Base-by-base conservation (phyloP, 2,888 invertebrate species). In the Pterostichus niger region DNA sequence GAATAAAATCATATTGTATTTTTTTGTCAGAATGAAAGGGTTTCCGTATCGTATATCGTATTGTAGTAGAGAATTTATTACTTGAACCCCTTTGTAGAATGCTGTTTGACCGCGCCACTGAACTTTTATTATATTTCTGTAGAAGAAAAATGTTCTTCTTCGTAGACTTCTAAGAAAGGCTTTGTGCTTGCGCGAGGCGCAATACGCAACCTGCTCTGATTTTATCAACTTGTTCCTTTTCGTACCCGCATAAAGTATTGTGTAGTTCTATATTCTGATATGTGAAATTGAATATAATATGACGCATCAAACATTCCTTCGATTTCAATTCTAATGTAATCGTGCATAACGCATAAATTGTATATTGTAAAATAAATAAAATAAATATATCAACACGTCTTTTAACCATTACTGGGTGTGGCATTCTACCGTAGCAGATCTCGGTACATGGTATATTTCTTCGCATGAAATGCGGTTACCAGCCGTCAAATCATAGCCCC, bases 41-140 rank as follows among this genome's bases (percentile, higher is more conserved):
- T 52, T 80, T 80, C 49, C 49, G 46, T 68, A 64, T 52, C 64
- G 40, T 52, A 64, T 80, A 64, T 80, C 17, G 80, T 52, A 68
- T 68, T 68, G 49, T 80, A 80, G 49, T 13, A 52, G 33, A 31
- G 52, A 80, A 49, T 49, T 80, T 80, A 78, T 78, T 61, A 64
- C 64, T n/a, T 9, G 61, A 17, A n/a, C 80, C 68, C 52, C 68
- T 80, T 80, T 80, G 80, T 80, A 80, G 56, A 35, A 76, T 56
- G 15, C 49, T 80, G 52, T 80, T 68, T 64, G 80, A 64, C 80
- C 68, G 80, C 80, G 80, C 52, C 80, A 68, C 68, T 80, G 80
- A 80, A 80, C 64, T 80, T 80, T 61, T 80, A 80, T 80, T 80
- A 80, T 80, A 80, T 80, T 80, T 80, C 80, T 68, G 80, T 35